Percentiles rank a stretch among this genome's conserved stretches.
Evolutionary conservation across 2,888 invertebrate species (phyloP).

Genomic region (Lasioglossum zephyrum): DNA sequence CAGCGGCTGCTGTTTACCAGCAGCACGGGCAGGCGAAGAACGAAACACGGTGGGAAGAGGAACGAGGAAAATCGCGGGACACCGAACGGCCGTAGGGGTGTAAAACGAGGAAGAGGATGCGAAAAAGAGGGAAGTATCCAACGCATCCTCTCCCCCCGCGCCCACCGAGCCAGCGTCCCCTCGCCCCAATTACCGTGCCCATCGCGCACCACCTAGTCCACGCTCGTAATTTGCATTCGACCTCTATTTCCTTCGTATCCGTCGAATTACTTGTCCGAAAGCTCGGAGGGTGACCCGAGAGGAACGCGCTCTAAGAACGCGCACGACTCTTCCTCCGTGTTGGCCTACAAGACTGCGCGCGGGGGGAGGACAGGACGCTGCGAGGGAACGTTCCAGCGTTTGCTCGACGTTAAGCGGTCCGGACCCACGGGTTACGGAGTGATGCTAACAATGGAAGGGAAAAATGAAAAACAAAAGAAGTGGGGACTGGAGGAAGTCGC

Average conservation of each 20-base stretch:
- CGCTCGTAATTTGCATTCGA: conserved; percentile 72
- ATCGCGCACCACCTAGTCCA: conserved; percentile 62
- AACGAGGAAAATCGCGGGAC: conserved; percentile 34
- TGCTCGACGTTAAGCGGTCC: not conserved
- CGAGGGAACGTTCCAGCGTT: not conserved
- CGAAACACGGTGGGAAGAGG: conserved; percentile 23
- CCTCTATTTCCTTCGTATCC: conserved; percentile 68
- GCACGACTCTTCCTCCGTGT: not conserved
- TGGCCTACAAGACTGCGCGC: not conserved
- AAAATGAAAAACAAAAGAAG: not conserved
- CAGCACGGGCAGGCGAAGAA: conserved; percentile 6
- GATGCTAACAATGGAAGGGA: not conserved
- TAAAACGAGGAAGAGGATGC: conserved; percentile 48
- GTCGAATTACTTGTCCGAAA: conserved; percentile 25
- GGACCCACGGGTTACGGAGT: not conserved
- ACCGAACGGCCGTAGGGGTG: conserved; percentile 13
- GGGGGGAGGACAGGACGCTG: not conserved
- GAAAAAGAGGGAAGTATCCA: conserved; percentile 52
- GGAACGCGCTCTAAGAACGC: not conserved
- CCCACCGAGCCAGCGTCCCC: conserved; percentile 61
- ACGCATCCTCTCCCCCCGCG: conserved; percentile 52
- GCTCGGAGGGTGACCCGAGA: not conserved
- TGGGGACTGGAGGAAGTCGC: not conserved
- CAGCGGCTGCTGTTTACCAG: conserved; percentile 61
- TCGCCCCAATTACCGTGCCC: conserved; percentile 73